These are phyloP conservation scores for Leuctra nigra DNA, from an alignment of 2,888 invertebrate species.

Conservation along the genomic window DNA sequence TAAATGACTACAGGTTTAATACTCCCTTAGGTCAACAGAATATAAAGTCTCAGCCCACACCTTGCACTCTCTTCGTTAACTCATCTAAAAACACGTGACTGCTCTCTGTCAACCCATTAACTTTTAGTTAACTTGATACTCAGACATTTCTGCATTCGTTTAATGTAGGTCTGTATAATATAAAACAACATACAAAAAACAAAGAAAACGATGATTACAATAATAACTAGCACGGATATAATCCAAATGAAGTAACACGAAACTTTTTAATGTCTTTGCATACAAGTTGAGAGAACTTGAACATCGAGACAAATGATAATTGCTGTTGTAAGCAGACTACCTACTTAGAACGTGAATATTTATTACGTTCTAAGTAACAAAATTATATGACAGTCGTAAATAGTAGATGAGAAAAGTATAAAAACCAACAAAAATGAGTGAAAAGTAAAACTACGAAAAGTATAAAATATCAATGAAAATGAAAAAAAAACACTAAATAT, in stretches of 20 bases:
- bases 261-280: background rate
- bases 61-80: constrained; percentile 8
- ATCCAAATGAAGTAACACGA: no score
- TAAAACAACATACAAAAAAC: background rate
- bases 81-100: background rate
- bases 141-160: no score
- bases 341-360: background rate
- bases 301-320: background rate
- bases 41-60: background rate
- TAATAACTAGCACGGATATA: no score
- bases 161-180: no score
- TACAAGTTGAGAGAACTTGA: background rate
- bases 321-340: background rate
- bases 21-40: constrained; percentile 17
- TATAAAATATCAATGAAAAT: no score
- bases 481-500: no score
- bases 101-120: constrained; percentile 15
- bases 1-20: constrained; percentile 13
- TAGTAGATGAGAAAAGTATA: no score
- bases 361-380: background rate
- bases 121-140: no score
- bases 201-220: constrained; percentile 1
- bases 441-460: no score
- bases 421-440: no score
- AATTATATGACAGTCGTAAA: background rate